Conservation (phyloP, 2,113 vertebrate species). For the Caracal caracal region DNA sequence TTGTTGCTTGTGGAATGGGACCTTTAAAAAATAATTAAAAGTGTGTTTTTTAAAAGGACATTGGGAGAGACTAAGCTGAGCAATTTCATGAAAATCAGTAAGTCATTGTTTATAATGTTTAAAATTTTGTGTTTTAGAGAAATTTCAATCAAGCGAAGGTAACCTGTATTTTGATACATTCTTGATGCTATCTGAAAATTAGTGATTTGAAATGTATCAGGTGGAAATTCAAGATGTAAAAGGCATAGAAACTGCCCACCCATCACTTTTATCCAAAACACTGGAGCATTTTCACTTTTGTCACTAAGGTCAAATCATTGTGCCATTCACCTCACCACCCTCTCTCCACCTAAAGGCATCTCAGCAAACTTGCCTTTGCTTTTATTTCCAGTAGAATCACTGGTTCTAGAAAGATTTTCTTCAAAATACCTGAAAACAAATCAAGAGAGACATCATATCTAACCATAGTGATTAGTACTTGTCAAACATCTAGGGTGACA, state of each 20-base stretch:
- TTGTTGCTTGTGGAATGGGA: neutral
- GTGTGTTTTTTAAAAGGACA: neutral
- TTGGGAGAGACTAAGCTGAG: neutral
- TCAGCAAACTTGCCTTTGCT: neutral
- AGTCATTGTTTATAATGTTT: neutral
- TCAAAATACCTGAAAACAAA: neutral
- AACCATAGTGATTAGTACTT: neutral
- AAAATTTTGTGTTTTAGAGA: neutral
- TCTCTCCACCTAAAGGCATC: neutral
- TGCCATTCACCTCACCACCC: no score
- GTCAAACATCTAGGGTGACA: neutral
- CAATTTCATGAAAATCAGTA: neutral
- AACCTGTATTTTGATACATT: neutral
- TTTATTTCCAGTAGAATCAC: neutral
- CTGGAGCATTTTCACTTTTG: neutral
- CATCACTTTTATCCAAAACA: neutral
- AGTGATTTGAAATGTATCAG: neutral
- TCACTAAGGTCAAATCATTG: neutral
- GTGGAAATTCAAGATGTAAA: neutral
- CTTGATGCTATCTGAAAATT: neutral
- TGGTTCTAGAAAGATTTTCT: neutral
- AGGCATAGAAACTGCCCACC: neutral
- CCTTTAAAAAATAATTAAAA: neutral
- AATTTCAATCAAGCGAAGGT: neutral
- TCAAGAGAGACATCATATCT: neutral